phyloP scores from a whole-genome alignment of 2,888 invertebrate species.

The Mythimna pallens region DNA sequence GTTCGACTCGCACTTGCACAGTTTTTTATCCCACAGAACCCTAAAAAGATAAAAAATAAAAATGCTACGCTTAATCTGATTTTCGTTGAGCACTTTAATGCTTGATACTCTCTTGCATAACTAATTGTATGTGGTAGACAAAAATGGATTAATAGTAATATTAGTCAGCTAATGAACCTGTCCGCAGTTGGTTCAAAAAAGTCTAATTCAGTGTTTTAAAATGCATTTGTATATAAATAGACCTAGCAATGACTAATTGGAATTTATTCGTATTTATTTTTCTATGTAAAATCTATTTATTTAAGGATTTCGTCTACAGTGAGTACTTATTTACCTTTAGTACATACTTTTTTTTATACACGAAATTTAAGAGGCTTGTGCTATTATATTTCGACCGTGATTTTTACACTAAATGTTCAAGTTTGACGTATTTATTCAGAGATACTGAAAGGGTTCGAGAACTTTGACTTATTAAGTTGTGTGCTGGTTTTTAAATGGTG shows the following conservation, averaged over 20 bases:
- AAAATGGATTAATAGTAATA: constrained; percentile 15
- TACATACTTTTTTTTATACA: not conserved
- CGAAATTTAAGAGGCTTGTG: not conserved
- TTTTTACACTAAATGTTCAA: too few relatives aligned
- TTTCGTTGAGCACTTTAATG: not conserved
- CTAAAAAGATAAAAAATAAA: not conserved
- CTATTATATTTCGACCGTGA: too few relatives aligned
- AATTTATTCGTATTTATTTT: constrained; percentile 24
- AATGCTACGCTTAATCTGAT: not conserved
- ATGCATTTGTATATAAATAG: not conserved
- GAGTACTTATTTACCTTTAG: constrained; percentile 27
- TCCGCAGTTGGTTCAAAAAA: constrained; percentile 1
- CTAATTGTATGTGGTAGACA: constrained; percentile 16
- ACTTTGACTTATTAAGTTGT: too few relatives aligned
- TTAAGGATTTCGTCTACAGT: constrained; percentile 31
- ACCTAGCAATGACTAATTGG: constrained; percentile 26
- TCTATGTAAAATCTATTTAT: constrained; percentile 14
- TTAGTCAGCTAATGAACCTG: constrained; percentile 1
- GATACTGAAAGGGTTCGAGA: too few relatives aligned
- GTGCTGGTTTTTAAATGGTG: too few relatives aligned
- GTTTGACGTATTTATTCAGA: too few relatives aligned
- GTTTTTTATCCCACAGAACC: not conserved
- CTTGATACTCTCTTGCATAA: constrained; percentile 49
- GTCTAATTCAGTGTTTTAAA: constrained; percentile 13
- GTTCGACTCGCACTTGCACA: too few relatives aligned